Conservation (phyloP, 2,113 vertebrate genomes). For the Columbina picui region DNA sequence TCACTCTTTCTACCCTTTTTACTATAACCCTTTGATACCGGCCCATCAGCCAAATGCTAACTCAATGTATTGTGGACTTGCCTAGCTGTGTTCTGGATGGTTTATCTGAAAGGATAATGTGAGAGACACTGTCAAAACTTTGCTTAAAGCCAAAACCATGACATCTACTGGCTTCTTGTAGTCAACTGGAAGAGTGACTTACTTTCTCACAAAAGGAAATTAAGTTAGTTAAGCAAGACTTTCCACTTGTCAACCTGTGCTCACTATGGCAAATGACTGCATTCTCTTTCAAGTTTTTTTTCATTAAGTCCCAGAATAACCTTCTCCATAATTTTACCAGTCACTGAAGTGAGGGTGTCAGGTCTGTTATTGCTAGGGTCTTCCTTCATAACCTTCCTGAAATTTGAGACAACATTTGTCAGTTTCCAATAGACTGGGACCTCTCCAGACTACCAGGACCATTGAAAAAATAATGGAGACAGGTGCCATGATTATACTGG, state of each 20-base stretch:
- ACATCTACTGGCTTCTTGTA: neutral
- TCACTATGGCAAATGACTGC: neutral
- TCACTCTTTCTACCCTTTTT: neutral
- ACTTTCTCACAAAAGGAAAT: neutral
- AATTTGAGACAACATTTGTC: neutral
- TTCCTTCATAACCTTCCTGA: neutral
- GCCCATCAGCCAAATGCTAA: too few species aligned
- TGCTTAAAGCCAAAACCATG: neutral
- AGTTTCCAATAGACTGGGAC: neutral
- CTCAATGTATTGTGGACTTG: too few species aligned
- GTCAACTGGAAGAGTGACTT: neutral
- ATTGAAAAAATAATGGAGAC: neutral
- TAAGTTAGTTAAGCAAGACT: neutral
- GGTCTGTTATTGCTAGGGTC: too few species aligned
- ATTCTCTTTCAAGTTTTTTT: neutral
- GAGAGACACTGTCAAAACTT: neutral
- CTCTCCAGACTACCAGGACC: neutral
- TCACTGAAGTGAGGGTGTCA: neutral
- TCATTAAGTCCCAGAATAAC: too few species aligned
- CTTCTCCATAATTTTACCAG: neutral
- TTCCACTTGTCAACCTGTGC: neutral
- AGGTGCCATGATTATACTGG: fast-evolving
- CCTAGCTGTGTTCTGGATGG: too few species aligned
- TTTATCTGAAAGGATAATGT: too few species aligned
- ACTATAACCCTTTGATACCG: neutral